Evolutionary conservation across 2,113 vertebrate genomes (phyloP), one percentile per base, ranked within the genome.

Genomic region (Gobio gobio): DNA sequence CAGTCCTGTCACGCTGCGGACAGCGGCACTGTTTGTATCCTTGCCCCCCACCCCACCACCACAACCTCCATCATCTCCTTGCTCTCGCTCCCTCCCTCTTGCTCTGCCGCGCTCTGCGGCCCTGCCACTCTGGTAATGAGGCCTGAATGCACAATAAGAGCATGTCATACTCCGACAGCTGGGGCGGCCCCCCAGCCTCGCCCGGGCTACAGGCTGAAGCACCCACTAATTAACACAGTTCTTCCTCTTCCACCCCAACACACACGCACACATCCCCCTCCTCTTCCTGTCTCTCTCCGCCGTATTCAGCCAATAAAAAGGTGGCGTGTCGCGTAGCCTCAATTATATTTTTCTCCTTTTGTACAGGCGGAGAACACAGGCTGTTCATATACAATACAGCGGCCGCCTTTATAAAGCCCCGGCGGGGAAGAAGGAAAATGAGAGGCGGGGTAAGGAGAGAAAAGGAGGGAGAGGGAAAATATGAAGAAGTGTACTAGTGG

Each of bases 211-310:
- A 89, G 93, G 91, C 94, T 94, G 93, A 94, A 95, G 94, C 93
- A 94, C 94, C 94, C 93, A 92, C 94, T 94, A 95, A 95, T 95
- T 95, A 95, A 94, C 93, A 94, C 94, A 92, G 93, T 92, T 93
- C 93, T 92, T 93, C 92, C 90, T 92, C 91, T 92, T 92, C 86
- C 82, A 89, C 91, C 87, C 90, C 80, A 70, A 61, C 70, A 74
- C 86, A 75, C 85, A 40, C 29, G 45, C 26, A 59, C 61, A 68
- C 73, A 74, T 40, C 76, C 29, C 85, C 90, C 84, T 90, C 74
- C 82, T 85, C 85, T 80, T 29, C 43, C 76, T 83, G 80, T 68
- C 78, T 87, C 88, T 90, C 84, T 90, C 90, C 78, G 40, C 82
- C n/a, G 73, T 63, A 87, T 89, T 88, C 84, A 85, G 82, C 84